Conservation (phyloP, 2,888 invertebrate species). For the Pharmacophagus antenor region DNA sequence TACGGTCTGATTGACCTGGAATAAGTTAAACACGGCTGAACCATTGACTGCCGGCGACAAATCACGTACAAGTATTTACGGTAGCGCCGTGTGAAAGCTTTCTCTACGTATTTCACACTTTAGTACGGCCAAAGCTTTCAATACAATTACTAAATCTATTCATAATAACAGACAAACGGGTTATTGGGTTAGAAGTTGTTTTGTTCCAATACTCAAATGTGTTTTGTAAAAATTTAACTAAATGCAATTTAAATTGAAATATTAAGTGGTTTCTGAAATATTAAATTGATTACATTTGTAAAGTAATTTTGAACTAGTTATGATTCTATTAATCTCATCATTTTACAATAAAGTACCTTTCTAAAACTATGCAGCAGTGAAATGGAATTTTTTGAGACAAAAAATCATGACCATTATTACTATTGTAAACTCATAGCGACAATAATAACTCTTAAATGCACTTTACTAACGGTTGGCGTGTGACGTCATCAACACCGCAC, state of each 20-base stretch:
- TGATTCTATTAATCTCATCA: neutral
- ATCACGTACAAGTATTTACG: conserved; percentile 32
- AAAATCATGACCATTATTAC: neutral
- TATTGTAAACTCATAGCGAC: conserved; percentile 23
- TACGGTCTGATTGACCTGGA: conserved; percentile 14
- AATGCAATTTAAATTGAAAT: conserved; percentile 1
- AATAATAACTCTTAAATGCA: conserved; percentile 28
- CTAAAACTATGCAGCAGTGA: neutral
- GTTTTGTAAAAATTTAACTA: conserved; percentile 13
- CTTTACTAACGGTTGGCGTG: conserved; percentile 23
- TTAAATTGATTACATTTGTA: too few species aligned
- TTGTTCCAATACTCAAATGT: conserved; percentile 8
- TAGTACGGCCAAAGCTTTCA: conserved; percentile 29
- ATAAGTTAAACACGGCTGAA: conserved; percentile 27
- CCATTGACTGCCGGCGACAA: conserved; percentile 30
- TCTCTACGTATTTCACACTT: conserved; percentile 36
- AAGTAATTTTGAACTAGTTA: neutral
- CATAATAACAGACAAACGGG: conserved; percentile 21
- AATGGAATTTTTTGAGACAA: neutral
- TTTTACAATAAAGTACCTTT: neutral
- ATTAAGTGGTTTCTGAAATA: too few species aligned
- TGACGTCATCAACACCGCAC: conserved; percentile 21
- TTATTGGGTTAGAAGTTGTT: conserved; percentile 24
- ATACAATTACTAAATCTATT: conserved; percentile 32
- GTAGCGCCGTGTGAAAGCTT: conserved; percentile 40